These are phyloP conservation scores for Austrolebias charrua DNA, from an alignment of 2,797 vertebrate species.

Conservation along the genomic window DNA sequence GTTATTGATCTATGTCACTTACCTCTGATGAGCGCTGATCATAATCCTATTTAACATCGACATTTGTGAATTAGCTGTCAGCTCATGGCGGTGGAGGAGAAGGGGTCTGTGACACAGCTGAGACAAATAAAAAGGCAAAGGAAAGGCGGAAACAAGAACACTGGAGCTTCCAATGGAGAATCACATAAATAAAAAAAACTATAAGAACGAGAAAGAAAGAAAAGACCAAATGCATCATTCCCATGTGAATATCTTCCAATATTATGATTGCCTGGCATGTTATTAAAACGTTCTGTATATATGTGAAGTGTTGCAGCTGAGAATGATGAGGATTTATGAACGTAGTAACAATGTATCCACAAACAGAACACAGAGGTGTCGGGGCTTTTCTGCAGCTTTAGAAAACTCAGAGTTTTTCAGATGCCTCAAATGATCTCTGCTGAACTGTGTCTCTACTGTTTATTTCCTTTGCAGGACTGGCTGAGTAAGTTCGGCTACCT, in stretches of 20 bases:
- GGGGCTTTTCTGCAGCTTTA: constrained; percentile 20
- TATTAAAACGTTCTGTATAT: background rate
- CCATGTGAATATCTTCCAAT: background rate
- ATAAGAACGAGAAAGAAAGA: too few species aligned
- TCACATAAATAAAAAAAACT: background rate
- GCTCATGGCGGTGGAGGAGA: constrained; percentile 16
- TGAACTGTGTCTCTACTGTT: constrained; percentile 39
- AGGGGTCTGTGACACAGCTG: constrained; percentile 8
- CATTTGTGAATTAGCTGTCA: constrained; percentile 37
- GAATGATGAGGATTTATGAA: background rate
- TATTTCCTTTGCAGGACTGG: constrained; percentile 86
- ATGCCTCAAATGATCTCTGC: constrained; percentile 29
- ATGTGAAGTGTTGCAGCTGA: background rate
- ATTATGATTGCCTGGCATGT: background rate
- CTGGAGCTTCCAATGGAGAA: too few species aligned
- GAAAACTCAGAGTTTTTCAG: constrained; percentile 29
- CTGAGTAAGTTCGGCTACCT: constrained; percentile 95
- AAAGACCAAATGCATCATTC: background rate
- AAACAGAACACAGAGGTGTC: constrained; percentile 43
- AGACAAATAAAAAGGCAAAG: constrained; percentile 22
- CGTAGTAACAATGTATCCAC: constrained; percentile 1
- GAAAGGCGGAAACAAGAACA: constrained; percentile 1
- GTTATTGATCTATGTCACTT: constrained; percentile 57
- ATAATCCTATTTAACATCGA: constrained; percentile 57
- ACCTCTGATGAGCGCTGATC: constrained; percentile 57